Evolutionary conservation across 2,888 invertebrate species (phyloP), one percentile per base, ranked within the genome.

Genomic region (Lasioglossum calceatum): DNA sequence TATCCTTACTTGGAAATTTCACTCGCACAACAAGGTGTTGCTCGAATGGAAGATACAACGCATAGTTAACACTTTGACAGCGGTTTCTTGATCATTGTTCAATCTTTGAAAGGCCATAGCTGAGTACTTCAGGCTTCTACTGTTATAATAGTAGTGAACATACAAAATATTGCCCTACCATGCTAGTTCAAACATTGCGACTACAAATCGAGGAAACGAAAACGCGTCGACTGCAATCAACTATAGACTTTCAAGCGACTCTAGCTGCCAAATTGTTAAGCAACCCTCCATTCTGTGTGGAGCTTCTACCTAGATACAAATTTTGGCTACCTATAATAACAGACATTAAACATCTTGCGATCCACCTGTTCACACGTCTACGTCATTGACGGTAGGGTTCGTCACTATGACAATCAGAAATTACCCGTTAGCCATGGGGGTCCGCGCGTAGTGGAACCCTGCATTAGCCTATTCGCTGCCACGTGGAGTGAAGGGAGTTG

Each of bases 191-290:
- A 58, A n/a, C 58, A 4, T 58, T 58, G 64, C 64, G 19, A 19
- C 32, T 36, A 64, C 32, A 19, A 64, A 64, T 36, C 1, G 64
- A 19, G 19, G 3, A 64, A 32, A 64, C 36, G 36, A 32, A 64
- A 64, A 32, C 19, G 64, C 32, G 64, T 32, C 32, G 12, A 58
- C 58, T 58, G 58, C 58, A 4, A 36, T 64, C 27, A 64, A 19
- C 64, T 64, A 64, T 64, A 8, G 32, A 64, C 32, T 64, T 64
- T 64, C 32, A 36, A 64, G 36, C 32, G 19, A 19, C 64, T 8
- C 64, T 36, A 64, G 64, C 64, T 64, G 64, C 19, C 64, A 64
- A 64, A 16, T 36, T 64, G 64, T 64, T 64, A 64, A 64, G 64
- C 19, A 36, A 64, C 7, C 32, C 36, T 64, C 32, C 64, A 64